A percentile compares a stretch with the other conserved stretches of the same genome.
phyloP scores from a whole-genome alignment of 92 coral and sea anemone species.

The Siderastrea radians region DNA sequence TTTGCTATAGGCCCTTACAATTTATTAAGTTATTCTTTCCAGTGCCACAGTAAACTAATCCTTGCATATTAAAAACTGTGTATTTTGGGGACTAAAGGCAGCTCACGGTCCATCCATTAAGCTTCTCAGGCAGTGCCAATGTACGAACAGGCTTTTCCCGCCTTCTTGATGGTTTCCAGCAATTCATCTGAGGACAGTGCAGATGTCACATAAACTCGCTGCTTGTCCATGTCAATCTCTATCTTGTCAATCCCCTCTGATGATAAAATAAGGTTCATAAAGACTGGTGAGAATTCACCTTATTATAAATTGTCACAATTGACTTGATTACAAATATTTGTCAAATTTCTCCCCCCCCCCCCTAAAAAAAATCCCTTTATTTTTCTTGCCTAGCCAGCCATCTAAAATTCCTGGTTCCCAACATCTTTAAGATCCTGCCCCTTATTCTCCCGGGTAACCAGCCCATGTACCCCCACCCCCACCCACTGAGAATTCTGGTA shows the following conservation, averaged over 20 bases:
- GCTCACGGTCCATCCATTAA: neutral
- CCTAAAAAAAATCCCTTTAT: too few species aligned
- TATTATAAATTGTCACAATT: too few species aligned
- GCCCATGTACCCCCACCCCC: too few species aligned
- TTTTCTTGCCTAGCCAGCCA: too few species aligned
- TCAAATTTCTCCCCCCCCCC: too few species aligned
- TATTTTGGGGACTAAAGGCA: too few species aligned
- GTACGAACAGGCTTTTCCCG: constrained; percentile 84
- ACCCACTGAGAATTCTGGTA: too few species aligned
- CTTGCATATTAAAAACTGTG: neutral
- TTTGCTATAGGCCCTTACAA: neutral
- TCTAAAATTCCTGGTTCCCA: too few species aligned
- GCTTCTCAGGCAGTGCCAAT: constrained; percentile 76
- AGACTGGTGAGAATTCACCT: too few species aligned
- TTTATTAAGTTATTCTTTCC: neutral
- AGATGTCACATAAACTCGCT: constrained; percentile 93
- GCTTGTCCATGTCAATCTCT: constrained; percentile 91
- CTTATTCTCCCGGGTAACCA: too few species aligned
- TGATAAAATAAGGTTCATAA: neutral
- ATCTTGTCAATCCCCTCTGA: constrained; percentile 73
- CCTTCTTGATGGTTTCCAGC: constrained; percentile 88
- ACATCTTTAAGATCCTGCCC: too few species aligned
- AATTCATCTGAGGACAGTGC: constrained; percentile 83
- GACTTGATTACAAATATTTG: neutral
- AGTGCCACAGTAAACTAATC: neutral